Base-by-base conservation (phyloP, 2,113 vertebrate genomes). In the Oenanthe oenanthe region DNA sequence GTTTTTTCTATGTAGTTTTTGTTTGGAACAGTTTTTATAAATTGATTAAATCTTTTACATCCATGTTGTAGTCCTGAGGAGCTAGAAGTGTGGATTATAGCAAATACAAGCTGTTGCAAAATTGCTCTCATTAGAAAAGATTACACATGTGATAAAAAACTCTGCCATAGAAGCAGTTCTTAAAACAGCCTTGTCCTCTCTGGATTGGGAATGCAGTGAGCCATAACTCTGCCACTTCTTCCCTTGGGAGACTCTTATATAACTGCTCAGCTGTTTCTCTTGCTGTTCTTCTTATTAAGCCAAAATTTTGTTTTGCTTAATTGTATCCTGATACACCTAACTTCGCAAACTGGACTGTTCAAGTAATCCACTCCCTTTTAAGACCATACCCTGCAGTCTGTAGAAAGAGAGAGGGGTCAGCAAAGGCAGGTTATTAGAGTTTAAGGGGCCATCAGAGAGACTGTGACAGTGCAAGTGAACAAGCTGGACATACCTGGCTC, bases 261-360 rank as follows among this genome's bases (percentile, higher is more conserved):
- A 97, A 94, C 36, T 2, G 5, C 34, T 96, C 93, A 95, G 81
- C 94, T 97, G 89, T 94, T 94, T 85, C 60, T 93, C 74, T 88
- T 88, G 71, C 71, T 90, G 88, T 43, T 83, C 51, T 70, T 86
- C 28, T 10, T 63, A 40, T 63, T 73, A 76, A 85, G 43, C 88
- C 75, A 93, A 80, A 95, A 83, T 89, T 93, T 57, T 62, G 24
- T 76, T 76, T 93, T 77, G 43, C 38, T 77, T 66, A 56, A 40
- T 85, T 92, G 22, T 76, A 48, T 93, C 48, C 43, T 56, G 26
- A 12, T 95, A 60, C 25, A 70, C 58, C 66, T 76, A 70, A 73
- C 47, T 75, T 72, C 60, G 15, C 60, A 77, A 78, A 62, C 18
- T 42, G 42, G 29, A 10, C 26, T n/a, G 13, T n/a, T 85, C 12